Evolutionary conservation across 2,113 vertebrate genomes (phyloP), one percentile per base, ranked within the genome.

Genomic region (Oxyura jamaicensis): DNA sequence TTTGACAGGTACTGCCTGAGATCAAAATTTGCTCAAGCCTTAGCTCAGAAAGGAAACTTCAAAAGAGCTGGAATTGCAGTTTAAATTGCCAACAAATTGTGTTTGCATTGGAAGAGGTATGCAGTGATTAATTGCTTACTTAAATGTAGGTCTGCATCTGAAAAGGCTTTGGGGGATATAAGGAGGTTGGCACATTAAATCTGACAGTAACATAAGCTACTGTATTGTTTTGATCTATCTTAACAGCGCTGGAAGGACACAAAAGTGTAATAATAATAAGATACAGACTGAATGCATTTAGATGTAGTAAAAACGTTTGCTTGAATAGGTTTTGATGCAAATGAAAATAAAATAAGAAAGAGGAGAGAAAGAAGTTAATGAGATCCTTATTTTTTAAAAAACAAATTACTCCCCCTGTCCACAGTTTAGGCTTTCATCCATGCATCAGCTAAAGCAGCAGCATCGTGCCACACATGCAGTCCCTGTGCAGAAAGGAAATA

Each of bases 151-250:
- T 81, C 93, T 96, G 73, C 66, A 72, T 95, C 86, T 82, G 77
- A 92, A 84, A 79, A 69, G 35, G 83, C 80, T 95, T 96, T 93
- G 22, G 86, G 86, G 59, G 19, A 76, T 93, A 91, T 91, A 91
- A 72, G 81, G 86, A 95, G 83, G 66, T 66, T 62, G 76, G 36
- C 77, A 85, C 63, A 85, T 89, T 94, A 92, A 89, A 91, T 87
- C 55, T 96, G 90, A 95, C 94, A 91, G 84, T 63, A 92, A 77
- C 83, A 76, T 92, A 91, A 92, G 92, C 62, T 93, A 77, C 65
- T 52, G 23, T 58, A 73, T 75, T 93, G 60, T 91, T 95, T 92
- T 94, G 62, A 86, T 95, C 83, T 89, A 42, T 29, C 26, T 50
- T 90, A 68, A 67, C 66, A 69, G 53, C 72, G n/a, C 59, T 79